Evolutionary conservation across 2,113 vertebrate species (phyloP).

Genomic region (Neolamprologus kungweensis): DNA sequence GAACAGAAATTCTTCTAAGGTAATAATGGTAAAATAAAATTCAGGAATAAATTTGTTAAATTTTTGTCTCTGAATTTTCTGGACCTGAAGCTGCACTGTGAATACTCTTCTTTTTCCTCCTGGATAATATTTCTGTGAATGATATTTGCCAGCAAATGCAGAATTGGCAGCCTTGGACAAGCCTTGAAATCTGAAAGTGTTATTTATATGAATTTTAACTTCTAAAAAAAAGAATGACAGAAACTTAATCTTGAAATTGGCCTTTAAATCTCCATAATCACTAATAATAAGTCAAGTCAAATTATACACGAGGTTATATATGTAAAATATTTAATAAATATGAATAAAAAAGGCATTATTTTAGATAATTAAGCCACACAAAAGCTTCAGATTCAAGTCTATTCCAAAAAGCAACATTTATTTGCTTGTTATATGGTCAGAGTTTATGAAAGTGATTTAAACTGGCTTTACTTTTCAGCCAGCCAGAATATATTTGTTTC

Average conservation of each 20-base stretch:
- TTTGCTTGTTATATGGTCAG: not conserved
- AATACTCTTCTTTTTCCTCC: not conserved
- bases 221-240: not conserved
- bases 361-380: not conserved
- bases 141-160: not conserved
- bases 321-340: not conserved
- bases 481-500: not conserved
- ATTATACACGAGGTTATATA: not conserved
- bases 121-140: not conserved
- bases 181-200: not conserved
- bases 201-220: not conserved
- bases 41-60: not conserved
- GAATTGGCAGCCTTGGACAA: not conserved
- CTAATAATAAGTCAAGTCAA: not conserved
- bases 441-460: not conserved
- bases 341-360: not conserved
- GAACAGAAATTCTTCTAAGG: not conserved
- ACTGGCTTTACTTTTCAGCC: not conserved
- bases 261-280: not conserved
- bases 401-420: not conserved
- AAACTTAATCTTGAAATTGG: not conserved
- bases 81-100: not conserved
- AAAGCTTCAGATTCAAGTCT: not conserved
- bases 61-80: not conserved
- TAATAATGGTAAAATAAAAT: not conserved